Conservation (phyloP, 2,888 invertebrate species). For the Aphidius colemani region DNA sequence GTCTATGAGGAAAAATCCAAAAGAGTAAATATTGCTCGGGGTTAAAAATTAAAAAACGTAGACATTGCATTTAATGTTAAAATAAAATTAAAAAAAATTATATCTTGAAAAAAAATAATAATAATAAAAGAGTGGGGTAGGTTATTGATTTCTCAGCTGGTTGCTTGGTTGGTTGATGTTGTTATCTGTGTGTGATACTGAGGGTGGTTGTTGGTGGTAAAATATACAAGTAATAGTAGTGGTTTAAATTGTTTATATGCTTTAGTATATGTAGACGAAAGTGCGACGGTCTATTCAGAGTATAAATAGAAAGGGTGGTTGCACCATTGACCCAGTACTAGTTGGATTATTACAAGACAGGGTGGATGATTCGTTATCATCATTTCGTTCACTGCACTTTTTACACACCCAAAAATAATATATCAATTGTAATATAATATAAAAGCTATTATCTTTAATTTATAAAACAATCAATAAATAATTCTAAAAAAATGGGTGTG, state of each 20-base stretch:
- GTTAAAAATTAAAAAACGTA: constrained; percentile 22
- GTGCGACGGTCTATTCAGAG: constrained; percentile 41
- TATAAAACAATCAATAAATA: no score
- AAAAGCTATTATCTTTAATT: neutral
- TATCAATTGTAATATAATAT: neutral
- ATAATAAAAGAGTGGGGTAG: constrained; percentile 39
- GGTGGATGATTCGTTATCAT: constrained; percentile 41
- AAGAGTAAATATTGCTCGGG: constrained; percentile 8
- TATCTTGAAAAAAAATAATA: constrained; percentile 22
- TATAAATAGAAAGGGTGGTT: constrained; percentile 58
- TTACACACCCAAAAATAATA: constrained; percentile 26
- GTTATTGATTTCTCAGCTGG: constrained; percentile 55
- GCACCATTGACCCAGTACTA: constrained; percentile 59
- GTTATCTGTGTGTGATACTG: constrained; percentile 10
- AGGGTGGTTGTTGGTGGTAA: constrained; percentile 14
- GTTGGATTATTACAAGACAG: constrained; percentile 51
- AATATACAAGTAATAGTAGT: constrained; percentile 44
- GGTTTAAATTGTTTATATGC: constrained; percentile 49
- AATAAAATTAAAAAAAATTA: constrained; percentile 14
- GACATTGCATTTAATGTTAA: neutral
- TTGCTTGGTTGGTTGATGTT: constrained; percentile 1
- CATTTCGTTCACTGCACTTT: constrained; percentile 35
- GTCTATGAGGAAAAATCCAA: constrained; percentile 28
- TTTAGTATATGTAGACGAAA: constrained; percentile 38
- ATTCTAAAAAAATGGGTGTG: neutral